These are phyloP conservation scores for Pomatostomus ruficeps DNA, from an alignment of 2,113 vertebrate genomes.

Conservation along the genomic window DNA sequence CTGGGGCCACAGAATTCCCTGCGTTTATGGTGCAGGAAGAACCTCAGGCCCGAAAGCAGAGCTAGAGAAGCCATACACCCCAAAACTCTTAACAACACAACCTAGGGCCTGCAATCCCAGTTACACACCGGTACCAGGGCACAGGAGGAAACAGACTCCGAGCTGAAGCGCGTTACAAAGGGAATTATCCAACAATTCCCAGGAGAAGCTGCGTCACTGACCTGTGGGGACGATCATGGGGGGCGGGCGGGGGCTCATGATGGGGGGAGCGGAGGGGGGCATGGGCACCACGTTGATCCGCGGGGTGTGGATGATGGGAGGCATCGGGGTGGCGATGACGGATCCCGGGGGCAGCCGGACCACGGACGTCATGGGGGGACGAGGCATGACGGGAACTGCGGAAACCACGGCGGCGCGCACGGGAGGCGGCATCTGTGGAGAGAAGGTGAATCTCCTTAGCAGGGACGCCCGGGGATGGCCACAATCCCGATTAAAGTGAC, in stretches of 20 bases:
- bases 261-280: conserved; percentile 85
- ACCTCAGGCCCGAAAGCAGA: not conserved
- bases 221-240: conserved; percentile 95
- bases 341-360: conserved; percentile 88
- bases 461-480: not conserved
- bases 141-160: not conserved
- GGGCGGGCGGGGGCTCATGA: conserved; percentile 91
- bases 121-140: not conserved
- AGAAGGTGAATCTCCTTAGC: not conserved
- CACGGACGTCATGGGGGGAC: conserved; percentile 87
- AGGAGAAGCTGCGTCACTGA: conserved; percentile 47
- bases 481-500: not conserved
- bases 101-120: not conserved
- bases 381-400: conserved; percentile 88
- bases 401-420: conserved; percentile 91
- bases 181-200: not conserved
- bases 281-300: conserved; percentile 96
- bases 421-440: conserved; percentile 80
- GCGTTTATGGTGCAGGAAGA: not conserved
- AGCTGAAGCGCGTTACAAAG: not conserved
- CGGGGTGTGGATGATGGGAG: conserved; percentile 87
- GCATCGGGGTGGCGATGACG: conserved; percentile 85
- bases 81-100: not conserved
- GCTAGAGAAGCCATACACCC: too few relatives aligned
- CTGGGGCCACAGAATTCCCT: not conserved